A percentile compares a stretch with the other conserved stretches of the same genome.
These are phyloP conservation scores for Noctua janthe DNA, from an alignment of 2,888 invertebrate species.

Conservation along the genomic window DNA sequence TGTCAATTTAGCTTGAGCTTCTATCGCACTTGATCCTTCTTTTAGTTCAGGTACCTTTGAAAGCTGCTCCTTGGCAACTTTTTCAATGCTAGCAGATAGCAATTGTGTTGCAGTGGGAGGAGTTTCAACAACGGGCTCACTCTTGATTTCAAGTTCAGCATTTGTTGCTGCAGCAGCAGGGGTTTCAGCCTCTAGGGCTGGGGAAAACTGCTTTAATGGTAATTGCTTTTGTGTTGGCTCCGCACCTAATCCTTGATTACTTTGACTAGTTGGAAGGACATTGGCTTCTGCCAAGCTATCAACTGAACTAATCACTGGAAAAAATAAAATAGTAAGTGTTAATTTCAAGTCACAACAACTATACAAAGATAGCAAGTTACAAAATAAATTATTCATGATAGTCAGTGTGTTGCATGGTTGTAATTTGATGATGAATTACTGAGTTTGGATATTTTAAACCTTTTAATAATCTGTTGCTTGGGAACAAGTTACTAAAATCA, in stretches of 20 bases:
- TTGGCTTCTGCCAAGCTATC: slow-evolving; percentile 84
- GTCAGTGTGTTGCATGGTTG: slow-evolving; percentile 18
- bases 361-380: background rate
- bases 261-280: slow-evolving; percentile 86
- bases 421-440: slow-evolving; percentile 17
- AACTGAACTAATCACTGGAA: slow-evolving; percentile 87
- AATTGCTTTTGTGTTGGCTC: slow-evolving; percentile 73
- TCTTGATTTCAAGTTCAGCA: slow-evolving; percentile 73
- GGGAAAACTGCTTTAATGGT: slow-evolving; percentile 68
- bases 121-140: slow-evolving; percentile 73
- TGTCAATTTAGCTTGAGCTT: slow-evolving; percentile 87
- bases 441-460: slow-evolving; percentile 9
- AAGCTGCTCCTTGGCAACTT: slow-evolving; percentile 81
- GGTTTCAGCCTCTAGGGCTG: slow-evolving; percentile 72
- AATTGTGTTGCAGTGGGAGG: slow-evolving; percentile 83
- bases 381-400: slow-evolving; percentile 10
- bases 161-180: slow-evolving; percentile 68
- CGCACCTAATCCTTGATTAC: slow-evolving; percentile 74
- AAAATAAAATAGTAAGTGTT: slow-evolving; percentile 52
- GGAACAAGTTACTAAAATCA: slow-evolving; percentile 56
- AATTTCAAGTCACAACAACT: slow-evolving; percentile 12
- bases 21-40: slow-evolving; percentile 82
- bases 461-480: slow-evolving; percentile 28
- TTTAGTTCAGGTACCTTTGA: slow-evolving; percentile 71
- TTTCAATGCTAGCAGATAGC: slow-evolving; percentile 86